phyloP scores from a whole-genome alignment of 1,140 invertebrate species.

The Ceratosolen solmsi region DNA sequence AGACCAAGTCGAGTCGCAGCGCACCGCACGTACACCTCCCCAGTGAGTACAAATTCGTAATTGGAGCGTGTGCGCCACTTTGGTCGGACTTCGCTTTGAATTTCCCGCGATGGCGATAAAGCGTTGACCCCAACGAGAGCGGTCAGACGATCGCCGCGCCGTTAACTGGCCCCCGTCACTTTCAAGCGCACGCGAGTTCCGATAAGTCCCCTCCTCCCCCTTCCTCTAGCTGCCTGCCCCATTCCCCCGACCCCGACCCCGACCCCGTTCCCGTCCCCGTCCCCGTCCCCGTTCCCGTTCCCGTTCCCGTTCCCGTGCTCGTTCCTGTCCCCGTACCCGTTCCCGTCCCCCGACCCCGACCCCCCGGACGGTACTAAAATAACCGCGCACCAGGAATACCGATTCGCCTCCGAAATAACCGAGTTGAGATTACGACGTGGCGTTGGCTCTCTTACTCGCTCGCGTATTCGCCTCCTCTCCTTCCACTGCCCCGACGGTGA shows the following conservation, averaged over 20 bases:
- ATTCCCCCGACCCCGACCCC: too few species aligned
- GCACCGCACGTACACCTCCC: too few species aligned
- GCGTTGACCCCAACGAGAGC: conserved; percentile 42
- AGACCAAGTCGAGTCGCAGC: too few species aligned
- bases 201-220: not conserved
- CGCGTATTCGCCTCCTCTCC: too few species aligned
- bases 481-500: too few species aligned
- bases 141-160: conserved; percentile 28
- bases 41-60: conserved; percentile 28
- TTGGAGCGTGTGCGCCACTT: not conserved
- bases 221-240: not conserved
- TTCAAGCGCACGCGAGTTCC: too few species aligned
- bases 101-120: conserved; percentile 41
- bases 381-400: not conserved
- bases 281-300: too few species aligned
- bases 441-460: not conserved
- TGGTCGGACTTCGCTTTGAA: conserved; percentile 25
- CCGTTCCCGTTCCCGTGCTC: too few species aligned
- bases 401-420: not conserved
- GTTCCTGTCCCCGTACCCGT: not conserved
- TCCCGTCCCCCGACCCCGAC: too few species aligned
- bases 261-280: too few species aligned
- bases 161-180: not conserved
- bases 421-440: not conserved
- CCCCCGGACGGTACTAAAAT: not conserved